Base-by-base conservation (phyloP, 1,140 invertebrate species). In the Varroa destructor region DNA sequence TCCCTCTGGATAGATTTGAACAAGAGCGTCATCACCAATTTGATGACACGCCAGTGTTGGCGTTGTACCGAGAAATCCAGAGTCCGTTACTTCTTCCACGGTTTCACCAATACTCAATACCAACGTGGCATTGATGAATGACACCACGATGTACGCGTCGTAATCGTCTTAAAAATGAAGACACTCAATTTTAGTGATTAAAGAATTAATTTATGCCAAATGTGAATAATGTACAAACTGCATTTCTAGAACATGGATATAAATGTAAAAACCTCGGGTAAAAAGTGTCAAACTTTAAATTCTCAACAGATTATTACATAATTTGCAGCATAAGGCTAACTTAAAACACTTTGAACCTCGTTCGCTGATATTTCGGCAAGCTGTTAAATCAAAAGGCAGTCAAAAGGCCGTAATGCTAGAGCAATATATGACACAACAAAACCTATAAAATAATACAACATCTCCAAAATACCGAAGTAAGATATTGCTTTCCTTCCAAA, bases 121-220 rank as follows among this genome's bases (percentile, higher is more conserved):
- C 75, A 99, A 85, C 43, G 97, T 99, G 73, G 97, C 97, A 82
- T 99, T 99, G 55, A 97, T 89, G 87, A 99, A 99, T 57, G 96
- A 99, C 74, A 99, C 97, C 80, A 99, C 95, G 84, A 99, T 99
- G 83, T 99, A 99, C 57, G 96, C 91, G 87, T 99, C 97, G 86
- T 85, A 98, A 79, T 94, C 89, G 83, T 97, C 93, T 74, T 89
- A 88, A 78, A 73, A 72, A 61, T 74, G 36, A 56, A 51, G 56
- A 67, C 55, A 51, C 5, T 75, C 51, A 67, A 25, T 56, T 25
- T 51, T 51, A 51, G 25, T n/a, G 37, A 71, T 40, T 43, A 73
- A 43, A 40, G 12, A 64, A 75, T 72, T 56, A 42, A 43, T 8
- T 54, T 56, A 43, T 74, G 56, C 36, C 42, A 43, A 14, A 74